Evolutionary conservation across 2,888 invertebrate genomes (phyloP), one percentile per base, ranked within the genome.

Genomic region (Eupsilia transversa): DNA sequence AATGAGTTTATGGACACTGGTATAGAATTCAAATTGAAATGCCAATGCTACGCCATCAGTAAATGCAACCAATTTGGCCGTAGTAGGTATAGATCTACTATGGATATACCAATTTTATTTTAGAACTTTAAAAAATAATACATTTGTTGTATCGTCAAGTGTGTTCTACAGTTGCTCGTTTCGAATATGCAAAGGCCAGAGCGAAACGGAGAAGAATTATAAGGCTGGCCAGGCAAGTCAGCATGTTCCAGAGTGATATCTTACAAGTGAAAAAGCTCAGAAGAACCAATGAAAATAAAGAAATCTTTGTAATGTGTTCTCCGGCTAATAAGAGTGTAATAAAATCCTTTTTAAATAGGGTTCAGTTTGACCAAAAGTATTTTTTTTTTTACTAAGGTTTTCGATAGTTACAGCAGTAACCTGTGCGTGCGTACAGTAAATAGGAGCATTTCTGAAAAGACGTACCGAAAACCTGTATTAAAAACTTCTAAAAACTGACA

Each of bases 1-100:
- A 67, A 72, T 82, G 79, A 76, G 71, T 72, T 74, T 54, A 35
- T 65, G 52, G 70, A 68, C 52, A 49, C 41, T 67, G 67, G 72
- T 41, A 66, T 69, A 79, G 64, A 74, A 74, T 79, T 61, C 23
- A 38, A 79, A 75, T 79, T 75, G 49, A 66, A 79, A 65, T 81
- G 27, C 52, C 49, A 43, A 54, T 46, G 17, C 14, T 27, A 17
- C 14, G 14, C 43, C 23, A 64, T 57, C 38, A 80, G 9, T 46
- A 46, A 80, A 80, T 57, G 66, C 41, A 49, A 41, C 43, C 49
- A 73, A 79, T 57, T 33, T n/a, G 23, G 33, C 52, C 7, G n/a
- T 17, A 54, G 17, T n/a, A n/a, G n/a, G n/a, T 43, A 33, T 33
- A 12, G 14, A 46, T 64, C 17, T 20, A 77, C 12, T 30, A 17